Percentiles rank a stretch among this genome's conserved stretches.
These are phyloP conservation scores for Deilephila porcellus DNA, from an alignment of 2,888 invertebrate genomes.

Conservation along the genomic window DNA sequence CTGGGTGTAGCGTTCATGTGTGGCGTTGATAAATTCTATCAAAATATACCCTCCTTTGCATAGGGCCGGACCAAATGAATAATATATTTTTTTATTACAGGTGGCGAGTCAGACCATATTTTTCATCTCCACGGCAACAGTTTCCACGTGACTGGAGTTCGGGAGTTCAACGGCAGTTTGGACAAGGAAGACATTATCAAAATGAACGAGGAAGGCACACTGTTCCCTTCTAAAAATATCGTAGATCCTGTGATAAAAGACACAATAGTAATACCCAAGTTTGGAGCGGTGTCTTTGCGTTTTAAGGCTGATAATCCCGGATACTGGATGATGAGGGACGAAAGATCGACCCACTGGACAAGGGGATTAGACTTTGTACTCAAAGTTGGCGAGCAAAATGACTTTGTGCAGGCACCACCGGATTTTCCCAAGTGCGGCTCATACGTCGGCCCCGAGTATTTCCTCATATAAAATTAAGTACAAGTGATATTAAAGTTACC, in stretches of 20 bases:
- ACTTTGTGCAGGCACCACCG: slow-evolving; percentile 87
- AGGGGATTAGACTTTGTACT: slow-evolving; percentile 90
- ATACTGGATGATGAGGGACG: slow-evolving; percentile 92
- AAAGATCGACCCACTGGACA: slow-evolving; percentile 89
- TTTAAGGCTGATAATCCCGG: slow-evolving; percentile 92
- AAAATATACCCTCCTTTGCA: no score
- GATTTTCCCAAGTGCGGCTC: slow-evolving; percentile 92
- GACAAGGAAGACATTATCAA: slow-evolving; percentile 81
- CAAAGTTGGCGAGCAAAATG: slow-evolving; percentile 87
- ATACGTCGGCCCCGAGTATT: slow-evolving; percentile 90
- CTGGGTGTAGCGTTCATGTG: no score
- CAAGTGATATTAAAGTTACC: slow-evolving; percentile 43
- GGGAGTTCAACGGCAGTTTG: slow-evolving; percentile 79
- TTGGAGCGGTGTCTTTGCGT: slow-evolving; percentile 88
- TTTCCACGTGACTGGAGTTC: slow-evolving; percentile 87
- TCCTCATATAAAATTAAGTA: slow-evolving; percentile 77
- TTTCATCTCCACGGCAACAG: slow-evolving; percentile 91
- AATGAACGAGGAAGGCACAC: slow-evolving; percentile 83
- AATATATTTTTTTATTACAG: slow-evolving; percentile 64
- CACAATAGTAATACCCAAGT: slow-evolving; percentile 89
- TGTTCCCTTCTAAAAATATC: slow-evolving; percentile 84
- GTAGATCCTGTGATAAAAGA: slow-evolving; percentile 88
- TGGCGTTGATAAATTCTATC: no score
- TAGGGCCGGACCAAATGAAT: neutral
- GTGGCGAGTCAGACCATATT: slow-evolving; percentile 87